Evolutionary conservation across 2,113 vertebrate species (phyloP), one percentile per base, ranked within the genome.

Genomic region (Phyllostomus hastatus): DNA sequence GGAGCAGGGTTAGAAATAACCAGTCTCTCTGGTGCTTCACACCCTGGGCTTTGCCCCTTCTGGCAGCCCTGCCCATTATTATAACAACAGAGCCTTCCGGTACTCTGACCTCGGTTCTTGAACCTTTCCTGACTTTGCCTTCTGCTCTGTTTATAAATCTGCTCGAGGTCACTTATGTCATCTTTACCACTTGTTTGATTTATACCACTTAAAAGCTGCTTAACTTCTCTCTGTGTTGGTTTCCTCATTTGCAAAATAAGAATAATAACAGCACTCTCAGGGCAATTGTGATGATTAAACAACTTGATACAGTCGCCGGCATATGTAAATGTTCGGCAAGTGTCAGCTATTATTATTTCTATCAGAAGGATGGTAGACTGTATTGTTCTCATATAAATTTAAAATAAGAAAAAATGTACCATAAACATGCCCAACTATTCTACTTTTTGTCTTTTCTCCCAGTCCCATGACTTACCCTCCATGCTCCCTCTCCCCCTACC

Each of bases 221-320:
- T 54, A 67, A 54, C 67, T 70, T 88, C 4, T 28, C 31, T 59
- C 10, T 59, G 0, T 41, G 43, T 85, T 10, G 1, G 6, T 92
- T 90, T 94, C 31, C 54, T 90, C 50, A 50, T 59, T 93, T 91
- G 52, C 80, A 90, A 96, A 97, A 75, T 16, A 57, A n/a, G 12
- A 52, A 76, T 83, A 43, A 91, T 22, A 86, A 10, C 20, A 28
- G 7, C 72, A 35, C 54, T 59, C 38, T 17, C n/a, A 59, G 48
- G 69, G 9, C 33, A 35, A 7, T 43, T 28, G 19, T 24, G 80
- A 88, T 4, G 10, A 28, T 12, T 35, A 38, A 70, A 66, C 72
- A 54, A 85, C 10, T 17, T 66, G 50, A 85, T 83, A 24, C 14
- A 33, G 38, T 59, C 41, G 2, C 7, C 41, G 54, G 12, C 8